Conservation (phyloP, 1,140 invertebrate species). For the Trachelipus rathkii region DNA sequence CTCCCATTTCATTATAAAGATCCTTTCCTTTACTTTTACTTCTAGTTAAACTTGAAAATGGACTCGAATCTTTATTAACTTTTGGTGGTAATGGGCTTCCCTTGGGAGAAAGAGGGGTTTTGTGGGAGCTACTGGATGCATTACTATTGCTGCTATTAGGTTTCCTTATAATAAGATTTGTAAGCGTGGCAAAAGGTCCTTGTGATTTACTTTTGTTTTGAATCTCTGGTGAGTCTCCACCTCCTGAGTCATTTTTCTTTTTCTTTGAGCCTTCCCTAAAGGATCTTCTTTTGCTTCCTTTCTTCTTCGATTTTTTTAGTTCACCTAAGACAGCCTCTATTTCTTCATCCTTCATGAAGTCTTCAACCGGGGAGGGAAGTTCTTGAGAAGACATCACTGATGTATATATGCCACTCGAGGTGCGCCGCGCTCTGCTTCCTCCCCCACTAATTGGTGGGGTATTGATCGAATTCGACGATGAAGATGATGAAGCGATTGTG, state of each 20-base stretch:
- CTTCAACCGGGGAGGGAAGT: constrained; percentile 52
- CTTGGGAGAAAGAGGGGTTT: constrained; percentile 43
- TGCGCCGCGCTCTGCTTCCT: not conserved
- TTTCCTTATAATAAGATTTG: constrained; percentile 38
- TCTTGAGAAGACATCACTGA: constrained; percentile 19
- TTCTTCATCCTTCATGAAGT: constrained; percentile 50
- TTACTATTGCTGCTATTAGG: constrained; percentile 13
- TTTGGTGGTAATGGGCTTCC: constrained; percentile 42
- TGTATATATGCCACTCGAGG: not conserved
- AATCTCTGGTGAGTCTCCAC: not conserved
- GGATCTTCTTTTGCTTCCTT: constrained; percentile 65
- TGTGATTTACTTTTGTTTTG: constrained; percentile 29
- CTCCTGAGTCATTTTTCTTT: constrained; percentile 62
- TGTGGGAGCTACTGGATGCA: constrained; percentile 35
- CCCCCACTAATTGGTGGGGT: constrained; percentile 27
- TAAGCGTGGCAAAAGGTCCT: constrained; percentile 34
- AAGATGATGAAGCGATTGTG: constrained; percentile 30
- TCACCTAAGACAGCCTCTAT: constrained; percentile 42
- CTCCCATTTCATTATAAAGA: not conserved
- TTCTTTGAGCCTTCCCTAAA: constrained; percentile 62
- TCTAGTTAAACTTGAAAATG: constrained; percentile 42
- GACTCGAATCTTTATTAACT: constrained; percentile 40
- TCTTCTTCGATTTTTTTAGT: constrained; percentile 65
- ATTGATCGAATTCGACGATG: constrained; percentile 31
- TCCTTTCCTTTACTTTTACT: constrained; percentile 32